Evolutionary conservation across 1,140 invertebrate species (phyloP), one percentile per base, ranked within the genome.

Genomic region (Ips typographus): DNA sequence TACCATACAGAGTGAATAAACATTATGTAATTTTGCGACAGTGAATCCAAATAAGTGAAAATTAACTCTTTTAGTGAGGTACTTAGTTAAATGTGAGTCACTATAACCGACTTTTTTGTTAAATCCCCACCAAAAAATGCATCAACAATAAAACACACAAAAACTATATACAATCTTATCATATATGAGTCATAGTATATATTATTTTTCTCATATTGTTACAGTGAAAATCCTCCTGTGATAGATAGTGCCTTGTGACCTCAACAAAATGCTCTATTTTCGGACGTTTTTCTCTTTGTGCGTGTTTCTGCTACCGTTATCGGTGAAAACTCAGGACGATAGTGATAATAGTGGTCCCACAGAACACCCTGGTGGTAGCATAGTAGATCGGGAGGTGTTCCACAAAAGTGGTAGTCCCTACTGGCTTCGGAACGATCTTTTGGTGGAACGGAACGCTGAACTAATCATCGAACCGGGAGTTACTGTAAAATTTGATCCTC

Each of bases 381-480:
- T 91, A 4, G 78, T 83, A 1, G 82, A 83, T 65, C 80, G 83
- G 73, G 77, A 85, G 58, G 77, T 85, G 75, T 85, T 85, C 83
- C 82, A 73, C 79, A 80, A 76, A 77, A 84, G 77, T 41, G 85
- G 86, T 72, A 92, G 91, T 72, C 93, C 93, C 37, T 95, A 93
- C 78, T 78, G 91, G 71, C 82, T 94, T 22, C 83, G 88, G 41
- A 89, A 92, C 77, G 93, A 96, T 81, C 81, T 96, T n/a, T 84
- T 90, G 56, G 84, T 97, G 40, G 89, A 92, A 71, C 81, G 83
- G 49, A 85, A 87, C 60, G 91, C 88, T 0, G 87, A 90, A 75
- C 82, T 98, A 53, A 83, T 90, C 39, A 87, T 98, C 51, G 91
- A 95, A 76, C 86, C 95, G 0, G 95, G 95, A 1, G 92, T 95